Percentiles rank a stretch among this genome's conserved stretches.
phyloP scores from a whole-genome alignment of 2,888 invertebrate species.

The Drosophila affinis region DNA sequence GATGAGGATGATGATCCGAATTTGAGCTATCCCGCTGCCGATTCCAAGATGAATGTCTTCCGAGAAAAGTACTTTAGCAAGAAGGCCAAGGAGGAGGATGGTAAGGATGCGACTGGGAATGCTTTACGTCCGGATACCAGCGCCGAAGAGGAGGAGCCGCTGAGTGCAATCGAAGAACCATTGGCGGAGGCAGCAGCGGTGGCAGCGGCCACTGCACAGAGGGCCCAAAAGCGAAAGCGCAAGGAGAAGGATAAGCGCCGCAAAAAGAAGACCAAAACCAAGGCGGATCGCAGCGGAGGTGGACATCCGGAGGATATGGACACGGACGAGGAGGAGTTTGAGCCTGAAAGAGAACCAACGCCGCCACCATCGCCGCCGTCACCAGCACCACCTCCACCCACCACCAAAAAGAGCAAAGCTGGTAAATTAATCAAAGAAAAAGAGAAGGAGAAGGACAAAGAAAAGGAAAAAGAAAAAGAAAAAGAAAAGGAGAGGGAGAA shows the following conservation, averaged over 20 bases:
- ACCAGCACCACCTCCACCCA: conserved; percentile 12
- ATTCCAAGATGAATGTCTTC: conserved; percentile 84
- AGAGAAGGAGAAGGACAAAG: conserved; percentile 45
- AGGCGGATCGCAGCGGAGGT: conserved; percentile 40
- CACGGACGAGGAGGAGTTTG: conserved; percentile 67
- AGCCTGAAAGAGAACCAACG: conserved; percentile 51
- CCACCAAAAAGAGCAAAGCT: conserved; percentile 56
- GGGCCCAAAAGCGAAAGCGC: conserved; percentile 80
- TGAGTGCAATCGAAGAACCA: conserved; percentile 44
- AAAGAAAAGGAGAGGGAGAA: conserved; percentile 54
- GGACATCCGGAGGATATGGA: conserved; percentile 53
- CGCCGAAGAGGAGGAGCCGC: conserved; percentile 46
- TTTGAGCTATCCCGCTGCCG: conserved; percentile 86
- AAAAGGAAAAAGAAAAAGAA: conserved; percentile 45
- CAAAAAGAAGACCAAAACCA: conserved; percentile 81
- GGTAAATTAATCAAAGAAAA: conserved; percentile 59
- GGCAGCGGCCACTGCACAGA: conserved; percentile 33
- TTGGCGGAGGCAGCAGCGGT: conserved; percentile 34
- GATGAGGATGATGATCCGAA: conserved; percentile 92
- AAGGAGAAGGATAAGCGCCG: conserved; percentile 83
- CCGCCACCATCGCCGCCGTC: conserved; percentile 39
- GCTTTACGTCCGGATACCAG: conserved; percentile 26
- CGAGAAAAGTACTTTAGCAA: conserved; percentile 84
- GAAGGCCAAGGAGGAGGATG: conserved; percentile 74
- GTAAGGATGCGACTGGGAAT: conserved; percentile 22